phyloP scores from a whole-genome alignment of 2,113 vertebrate genomes.

The Ivindomyrus marchei region DNA sequence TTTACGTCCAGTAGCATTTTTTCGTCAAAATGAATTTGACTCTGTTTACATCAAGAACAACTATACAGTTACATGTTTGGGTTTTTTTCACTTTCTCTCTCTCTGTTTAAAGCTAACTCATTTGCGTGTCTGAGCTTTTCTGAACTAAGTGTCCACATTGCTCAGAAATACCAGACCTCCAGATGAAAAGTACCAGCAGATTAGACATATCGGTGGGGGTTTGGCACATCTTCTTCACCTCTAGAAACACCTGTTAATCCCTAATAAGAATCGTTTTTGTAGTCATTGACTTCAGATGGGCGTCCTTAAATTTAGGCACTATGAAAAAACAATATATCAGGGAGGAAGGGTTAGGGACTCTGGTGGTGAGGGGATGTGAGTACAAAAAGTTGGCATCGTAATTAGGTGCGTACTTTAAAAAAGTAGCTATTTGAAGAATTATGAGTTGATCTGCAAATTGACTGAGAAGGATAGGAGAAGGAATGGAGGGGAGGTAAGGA shows the following conservation, averaged over 20 bases:
- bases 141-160: constrained; percentile 10
- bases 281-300: constrained; percentile 56
- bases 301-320: constrained; percentile 86
- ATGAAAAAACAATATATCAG: constrained; percentile 60
- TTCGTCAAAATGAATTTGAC: constrained; percentile 35
- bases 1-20: constrained; percentile 6
- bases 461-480: constrained; percentile 54
- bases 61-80: constrained; percentile 67
- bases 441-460: constrained; percentile 32
- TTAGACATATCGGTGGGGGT: not conserved
- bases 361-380: constrained; percentile 53
- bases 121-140: constrained; percentile 51
- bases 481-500: constrained; percentile 59
- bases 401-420: constrained; percentile 70
- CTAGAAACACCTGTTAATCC: not conserved
- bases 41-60: constrained; percentile 70
- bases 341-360: constrained; percentile 66
- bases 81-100: constrained; percentile 53
- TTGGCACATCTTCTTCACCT: not conserved
- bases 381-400: constrained; percentile 54
- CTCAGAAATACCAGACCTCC: not conserved
- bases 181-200: constrained; percentile 10
- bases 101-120: constrained; percentile 62
- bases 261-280: constrained; percentile 4
- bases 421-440: constrained; percentile 69